A percentile compares a stretch with the other conserved stretches of the same genome.
phyloP scores from a whole-genome alignment of 2,888 invertebrate species.

The Abrostola triplasia region DNA sequence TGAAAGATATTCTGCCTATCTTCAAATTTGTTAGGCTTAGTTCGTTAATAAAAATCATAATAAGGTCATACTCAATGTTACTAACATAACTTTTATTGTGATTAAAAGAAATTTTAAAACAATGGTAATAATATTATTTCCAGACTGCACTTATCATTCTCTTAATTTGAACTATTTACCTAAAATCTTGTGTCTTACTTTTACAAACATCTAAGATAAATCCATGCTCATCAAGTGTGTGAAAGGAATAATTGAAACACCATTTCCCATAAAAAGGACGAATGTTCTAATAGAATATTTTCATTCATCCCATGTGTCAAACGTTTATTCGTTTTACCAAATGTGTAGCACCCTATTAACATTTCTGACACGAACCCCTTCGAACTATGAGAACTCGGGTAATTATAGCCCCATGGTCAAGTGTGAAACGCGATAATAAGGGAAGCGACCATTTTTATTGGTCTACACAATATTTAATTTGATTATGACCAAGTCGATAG shows the following conservation, averaged over 20 bases:
- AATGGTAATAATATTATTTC: too few relatives aligned
- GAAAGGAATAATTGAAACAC: slow-evolving; percentile 49
- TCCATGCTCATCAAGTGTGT: background rate
- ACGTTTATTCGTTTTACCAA: slow-evolving; percentile 37
- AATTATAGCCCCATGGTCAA: slow-evolving; percentile 73
- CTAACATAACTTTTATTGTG: too few relatives aligned
- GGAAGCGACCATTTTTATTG: slow-evolving; percentile 71
- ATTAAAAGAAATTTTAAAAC: too few relatives aligned
- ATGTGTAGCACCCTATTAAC: slow-evolving; percentile 59
- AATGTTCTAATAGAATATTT: slow-evolving; percentile 42
- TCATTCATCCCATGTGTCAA: slow-evolving; percentile 45
- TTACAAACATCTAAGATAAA: background rate
- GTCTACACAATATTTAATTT: slow-evolving; percentile 68
- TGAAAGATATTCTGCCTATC: too few relatives aligned
- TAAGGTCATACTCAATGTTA: too few relatives aligned
- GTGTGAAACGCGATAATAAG: slow-evolving; percentile 84
- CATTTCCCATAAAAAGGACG: slow-evolving; percentile 36
- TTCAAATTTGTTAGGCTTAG: too few relatives aligned
- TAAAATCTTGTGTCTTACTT: too few relatives aligned
- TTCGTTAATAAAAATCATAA: too few relatives aligned
- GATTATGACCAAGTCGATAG: slow-evolving; percentile 68
- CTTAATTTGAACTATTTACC: background rate
- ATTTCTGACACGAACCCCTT: slow-evolving; percentile 44
- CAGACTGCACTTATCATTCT: background rate
- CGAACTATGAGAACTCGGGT: slow-evolving; percentile 79